These are phyloP conservation scores for Arctocebus calabarensis DNA, from an alignment of 2,797 vertebrate genomes.

Conservation along the genomic window DNA sequence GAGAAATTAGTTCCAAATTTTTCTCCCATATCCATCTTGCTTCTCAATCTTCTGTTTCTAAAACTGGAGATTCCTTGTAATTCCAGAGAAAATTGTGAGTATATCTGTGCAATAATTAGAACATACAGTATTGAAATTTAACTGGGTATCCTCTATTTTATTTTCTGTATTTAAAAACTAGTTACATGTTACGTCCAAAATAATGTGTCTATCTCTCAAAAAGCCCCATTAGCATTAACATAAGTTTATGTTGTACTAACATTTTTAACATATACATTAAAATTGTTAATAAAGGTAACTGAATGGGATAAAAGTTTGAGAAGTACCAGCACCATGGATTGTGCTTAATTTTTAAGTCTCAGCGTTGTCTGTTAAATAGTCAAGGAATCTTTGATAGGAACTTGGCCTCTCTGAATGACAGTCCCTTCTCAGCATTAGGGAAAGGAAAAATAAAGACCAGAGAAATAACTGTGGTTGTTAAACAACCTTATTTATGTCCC, in stretches of 20 bases:
- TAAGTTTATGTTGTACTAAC: neutral
- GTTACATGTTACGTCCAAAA: neutral
- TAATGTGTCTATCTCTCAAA: neutral
- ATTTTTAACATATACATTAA: neutral
- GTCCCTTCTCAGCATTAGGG: neutral
- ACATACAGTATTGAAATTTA: neutral
- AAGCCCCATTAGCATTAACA: neutral
- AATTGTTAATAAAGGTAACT: neutral
- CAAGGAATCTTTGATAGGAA: neutral
- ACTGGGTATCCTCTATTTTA: neutral
- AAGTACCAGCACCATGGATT: neutral
- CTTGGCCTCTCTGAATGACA: neutral
- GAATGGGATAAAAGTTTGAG: neutral
- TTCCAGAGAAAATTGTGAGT: neutral
- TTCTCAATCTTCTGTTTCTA: neutral
- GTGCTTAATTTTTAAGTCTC: neutral
- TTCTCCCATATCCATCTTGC: neutral
- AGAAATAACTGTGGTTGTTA: neutral
- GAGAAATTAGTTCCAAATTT: conserved; percentile 6
- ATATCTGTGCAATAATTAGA: neutral
- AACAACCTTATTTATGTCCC: neutral
- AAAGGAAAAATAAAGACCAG: neutral
- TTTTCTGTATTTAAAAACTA: neutral
- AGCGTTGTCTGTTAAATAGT: neutral
- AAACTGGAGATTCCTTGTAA: neutral